Percentiles rank a stretch among this genome's conserved stretches.
Evolutionary conservation across 2,113 vertebrate species (phyloP).

Genomic region (Bubalus kerabau): DNA sequence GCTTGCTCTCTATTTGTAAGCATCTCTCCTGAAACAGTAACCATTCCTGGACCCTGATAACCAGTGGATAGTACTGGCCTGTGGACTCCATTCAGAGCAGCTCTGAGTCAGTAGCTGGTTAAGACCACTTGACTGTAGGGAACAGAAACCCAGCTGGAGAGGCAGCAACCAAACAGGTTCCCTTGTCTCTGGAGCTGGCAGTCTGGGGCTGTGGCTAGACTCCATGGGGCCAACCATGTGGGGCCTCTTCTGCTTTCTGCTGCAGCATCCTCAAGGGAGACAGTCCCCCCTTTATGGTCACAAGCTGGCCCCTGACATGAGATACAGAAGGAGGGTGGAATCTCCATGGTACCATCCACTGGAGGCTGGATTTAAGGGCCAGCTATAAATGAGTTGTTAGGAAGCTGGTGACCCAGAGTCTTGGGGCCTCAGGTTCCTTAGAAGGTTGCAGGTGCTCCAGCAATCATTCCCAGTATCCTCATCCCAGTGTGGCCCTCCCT

Average conservation of each 20-base stretch:
- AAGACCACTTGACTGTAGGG: neutral
- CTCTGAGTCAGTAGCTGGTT: neutral
- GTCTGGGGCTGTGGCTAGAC: neutral
- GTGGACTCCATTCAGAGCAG: neutral
- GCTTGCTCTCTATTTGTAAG: neutral
- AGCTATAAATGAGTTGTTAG: neutral
- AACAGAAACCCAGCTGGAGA: neutral
- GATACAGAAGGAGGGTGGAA: too few species aligned
- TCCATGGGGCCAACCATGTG: fast-evolving
- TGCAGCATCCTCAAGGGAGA: too few species aligned
- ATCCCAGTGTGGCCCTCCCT: neutral
- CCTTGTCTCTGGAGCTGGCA: fast-evolving
- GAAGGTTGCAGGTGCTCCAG: neutral
- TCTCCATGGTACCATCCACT: fast-evolving
- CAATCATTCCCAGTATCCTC: neutral
- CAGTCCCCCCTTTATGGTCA: neutral
- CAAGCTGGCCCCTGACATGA: too few species aligned
- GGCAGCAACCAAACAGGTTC: too few species aligned
- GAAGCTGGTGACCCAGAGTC: neutral
- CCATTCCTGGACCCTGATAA: neutral
- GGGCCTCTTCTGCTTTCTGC: fast-evolving
- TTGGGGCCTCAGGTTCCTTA: neutral
- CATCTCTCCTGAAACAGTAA: neutral
- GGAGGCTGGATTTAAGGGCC: neutral
- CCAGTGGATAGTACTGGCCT: neutral